A percentile compares a stretch with the other conserved stretches of the same genome.
Conservation (phyloP, 2,113 vertebrate species). For the Haemorhous mexicanus region DNA sequence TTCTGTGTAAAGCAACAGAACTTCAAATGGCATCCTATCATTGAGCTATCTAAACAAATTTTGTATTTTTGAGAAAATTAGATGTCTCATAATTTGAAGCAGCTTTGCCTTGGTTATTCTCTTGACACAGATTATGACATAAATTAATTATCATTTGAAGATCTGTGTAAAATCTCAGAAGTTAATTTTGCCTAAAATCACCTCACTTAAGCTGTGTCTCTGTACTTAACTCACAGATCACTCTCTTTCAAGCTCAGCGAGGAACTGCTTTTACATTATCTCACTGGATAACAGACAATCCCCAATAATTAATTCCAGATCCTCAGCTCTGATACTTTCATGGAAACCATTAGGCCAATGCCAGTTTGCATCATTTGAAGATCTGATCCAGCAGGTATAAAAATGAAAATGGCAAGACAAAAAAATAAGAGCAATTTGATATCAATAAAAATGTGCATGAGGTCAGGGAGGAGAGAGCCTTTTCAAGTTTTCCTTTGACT, state of each 20-base stretch:
- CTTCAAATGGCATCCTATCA: background rate
- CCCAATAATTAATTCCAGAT: constrained; percentile 28
- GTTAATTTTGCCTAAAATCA: background rate
- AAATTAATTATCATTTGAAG: background rate
- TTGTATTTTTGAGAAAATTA: constrained; percentile 44
- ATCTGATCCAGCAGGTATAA: constrained; percentile 35
- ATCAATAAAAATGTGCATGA: constrained; percentile 54
- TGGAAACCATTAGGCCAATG: constrained; percentile 27
- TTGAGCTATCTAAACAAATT: background rate
- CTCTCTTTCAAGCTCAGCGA: background rate
- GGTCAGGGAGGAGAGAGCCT: constrained; percentile 18
- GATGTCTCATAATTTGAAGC: background rate
- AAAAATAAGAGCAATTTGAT: constrained; percentile 53
- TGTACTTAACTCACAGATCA: background rate
- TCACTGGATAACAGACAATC: constrained; percentile 11
- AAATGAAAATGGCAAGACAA: constrained; percentile 41
- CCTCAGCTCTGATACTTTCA: background rate
- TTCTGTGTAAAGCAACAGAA: background rate
- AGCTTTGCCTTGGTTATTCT: background rate
- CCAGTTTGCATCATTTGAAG: constrained; percentile 43
- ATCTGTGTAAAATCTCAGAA: background rate
- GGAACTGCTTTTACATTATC: constrained; percentile 25
- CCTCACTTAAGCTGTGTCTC: background rate
- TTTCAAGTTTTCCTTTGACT: constrained; percentile 45
- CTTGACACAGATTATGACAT: background rate